Percentiles rank a stretch among this genome's conserved stretches.
Evolutionary conservation across 2,797 vertebrate genomes (phyloP).

Genomic region (Bradypodion pumilum): DNA sequence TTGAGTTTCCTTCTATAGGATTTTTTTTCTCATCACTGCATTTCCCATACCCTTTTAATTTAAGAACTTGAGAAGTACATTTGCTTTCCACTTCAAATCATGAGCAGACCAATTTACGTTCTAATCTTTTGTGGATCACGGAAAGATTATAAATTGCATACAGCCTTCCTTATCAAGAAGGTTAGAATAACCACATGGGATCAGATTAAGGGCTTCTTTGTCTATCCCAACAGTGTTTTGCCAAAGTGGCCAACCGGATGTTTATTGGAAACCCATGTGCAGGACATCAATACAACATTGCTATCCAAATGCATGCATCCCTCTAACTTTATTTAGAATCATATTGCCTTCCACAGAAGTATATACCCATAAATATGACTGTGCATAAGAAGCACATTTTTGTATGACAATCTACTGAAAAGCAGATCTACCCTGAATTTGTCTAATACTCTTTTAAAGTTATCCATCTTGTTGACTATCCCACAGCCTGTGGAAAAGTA

Average conservation of each 20-base stretch:
- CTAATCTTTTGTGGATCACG: slow-evolving; percentile 37
- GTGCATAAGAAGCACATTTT: no score
- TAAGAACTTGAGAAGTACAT: slow-evolving; percentile 49
- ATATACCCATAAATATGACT: background rate
- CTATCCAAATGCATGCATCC: background rate
- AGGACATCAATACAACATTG: background rate
- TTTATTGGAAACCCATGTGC: no score
- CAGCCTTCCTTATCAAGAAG: background rate
- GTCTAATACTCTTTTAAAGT: background rate
- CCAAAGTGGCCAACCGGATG: no score
- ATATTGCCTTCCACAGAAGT: background rate
- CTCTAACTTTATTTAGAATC: background rate
- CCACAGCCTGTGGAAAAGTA: background rate
- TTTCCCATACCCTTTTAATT: slow-evolving; percentile 53
- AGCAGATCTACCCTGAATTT: background rate
- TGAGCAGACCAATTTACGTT: slow-evolving; percentile 41
- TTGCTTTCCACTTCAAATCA: slow-evolving; percentile 54
- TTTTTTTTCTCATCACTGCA: slow-evolving; percentile 57
- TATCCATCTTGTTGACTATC: background rate
- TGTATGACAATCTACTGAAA: background rate
- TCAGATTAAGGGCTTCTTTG: no score
- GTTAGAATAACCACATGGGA: background rate
- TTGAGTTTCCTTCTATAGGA: slow-evolving; percentile 65
- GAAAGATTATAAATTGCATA: background rate
- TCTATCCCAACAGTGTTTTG: no score